Evolutionary conservation across 2,888 invertebrate genomes (phyloP).

Genomic region (Diloba caeruleocephala): DNA sequence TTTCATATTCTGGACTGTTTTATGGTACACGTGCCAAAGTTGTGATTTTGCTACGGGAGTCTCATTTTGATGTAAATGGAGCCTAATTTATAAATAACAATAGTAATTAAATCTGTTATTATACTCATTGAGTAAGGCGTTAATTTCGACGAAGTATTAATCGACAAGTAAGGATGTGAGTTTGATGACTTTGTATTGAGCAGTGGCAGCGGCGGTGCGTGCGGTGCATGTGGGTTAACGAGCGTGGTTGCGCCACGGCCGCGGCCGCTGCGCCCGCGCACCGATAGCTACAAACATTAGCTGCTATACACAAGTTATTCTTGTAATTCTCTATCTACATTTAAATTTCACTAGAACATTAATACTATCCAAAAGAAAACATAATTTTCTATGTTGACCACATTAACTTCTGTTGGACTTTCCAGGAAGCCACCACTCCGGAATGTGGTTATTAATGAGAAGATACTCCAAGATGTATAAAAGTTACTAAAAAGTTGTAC

Average conservation of each 20-base stretch:
- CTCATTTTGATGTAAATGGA: constrained; percentile 1
- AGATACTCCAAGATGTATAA: constrained; percentile 3
- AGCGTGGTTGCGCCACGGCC: constrained; percentile 74
- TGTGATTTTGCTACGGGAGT: constrained; percentile 5
- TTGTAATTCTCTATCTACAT: constrained; percentile 5
- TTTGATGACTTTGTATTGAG: constrained; percentile 62
- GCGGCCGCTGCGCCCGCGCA: constrained; percentile 49
- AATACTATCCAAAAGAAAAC: not conserved
- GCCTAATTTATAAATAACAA: constrained; percentile 6
- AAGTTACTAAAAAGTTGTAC: constrained; percentile 33
- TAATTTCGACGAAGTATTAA: constrained; percentile 25
- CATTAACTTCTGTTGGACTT: constrained; percentile 1
- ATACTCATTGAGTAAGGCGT: constrained; percentile 32
- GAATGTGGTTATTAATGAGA: constrained; percentile 17
- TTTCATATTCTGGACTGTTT: constrained; percentile 25
- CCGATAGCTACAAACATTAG: constrained; percentile 55
- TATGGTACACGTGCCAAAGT: constrained; percentile 11
- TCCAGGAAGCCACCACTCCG: not conserved
- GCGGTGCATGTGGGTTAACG: constrained; percentile 83
- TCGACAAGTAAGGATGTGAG: constrained; percentile 58
- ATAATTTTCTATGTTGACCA: constrained; percentile 4
- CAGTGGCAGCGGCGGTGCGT: constrained; percentile 35
- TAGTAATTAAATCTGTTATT: constrained; percentile 14
- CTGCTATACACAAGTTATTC: constrained; percentile 18
- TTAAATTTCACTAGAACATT: too few relatives aligned